phyloP scores from a whole-genome alignment of 2,797 vertebrate genomes.

The Scarus forsteni region DNA sequence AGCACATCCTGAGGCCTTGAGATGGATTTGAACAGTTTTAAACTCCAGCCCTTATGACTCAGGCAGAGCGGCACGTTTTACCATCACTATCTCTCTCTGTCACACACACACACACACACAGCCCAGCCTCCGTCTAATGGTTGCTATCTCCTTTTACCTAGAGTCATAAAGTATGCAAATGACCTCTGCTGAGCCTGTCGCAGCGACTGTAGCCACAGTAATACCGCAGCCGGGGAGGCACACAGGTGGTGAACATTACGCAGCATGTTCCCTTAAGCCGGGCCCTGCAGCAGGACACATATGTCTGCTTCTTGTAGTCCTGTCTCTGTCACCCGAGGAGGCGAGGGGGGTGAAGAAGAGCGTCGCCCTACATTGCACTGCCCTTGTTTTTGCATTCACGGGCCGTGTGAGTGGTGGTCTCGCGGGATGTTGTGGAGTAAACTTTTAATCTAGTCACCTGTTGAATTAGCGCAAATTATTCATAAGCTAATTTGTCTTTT shows the following conservation, averaged over 20 bases:
- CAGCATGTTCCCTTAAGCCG: slow-evolving; percentile 50
- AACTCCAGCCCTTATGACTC: slow-evolving; percentile 29
- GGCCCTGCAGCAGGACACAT: slow-evolving; percentile 34
- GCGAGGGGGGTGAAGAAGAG: slow-evolving; percentile 30
- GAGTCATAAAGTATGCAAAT: slow-evolving; percentile 84
- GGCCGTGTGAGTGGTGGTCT: slow-evolving; percentile 8
- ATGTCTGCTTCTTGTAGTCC: slow-evolving; percentile 37
- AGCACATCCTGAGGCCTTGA: slow-evolving; percentile 47
- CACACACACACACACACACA: not conserved
- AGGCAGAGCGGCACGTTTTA: not conserved
- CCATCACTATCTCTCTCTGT: not conserved
- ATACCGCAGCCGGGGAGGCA: slow-evolving; percentile 47
- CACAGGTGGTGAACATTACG: slow-evolving; percentile 75
- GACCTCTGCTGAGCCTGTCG: slow-evolving; percentile 58
- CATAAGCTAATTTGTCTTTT: slow-evolving; percentile 46
- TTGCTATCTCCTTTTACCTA: slow-evolving; percentile 55
- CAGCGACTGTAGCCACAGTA: slow-evolving; percentile 74
- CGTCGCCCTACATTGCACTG: slow-evolving; percentile 40
- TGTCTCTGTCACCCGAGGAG: slow-evolving; percentile 46
- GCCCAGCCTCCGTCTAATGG: slow-evolving; percentile 18
- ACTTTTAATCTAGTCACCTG: slow-evolving; percentile 48
- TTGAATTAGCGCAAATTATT: slow-evolving; percentile 55
- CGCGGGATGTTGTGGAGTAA: not conserved
- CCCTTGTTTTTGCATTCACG: slow-evolving; percentile 26
- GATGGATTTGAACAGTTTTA: slow-evolving; percentile 23